A percentile compares a stretch with the other conserved stretches of the same genome.
Evolutionary conservation across 2,888 invertebrate species (phyloP).

Genomic region (Calephelis perditalis): DNA sequence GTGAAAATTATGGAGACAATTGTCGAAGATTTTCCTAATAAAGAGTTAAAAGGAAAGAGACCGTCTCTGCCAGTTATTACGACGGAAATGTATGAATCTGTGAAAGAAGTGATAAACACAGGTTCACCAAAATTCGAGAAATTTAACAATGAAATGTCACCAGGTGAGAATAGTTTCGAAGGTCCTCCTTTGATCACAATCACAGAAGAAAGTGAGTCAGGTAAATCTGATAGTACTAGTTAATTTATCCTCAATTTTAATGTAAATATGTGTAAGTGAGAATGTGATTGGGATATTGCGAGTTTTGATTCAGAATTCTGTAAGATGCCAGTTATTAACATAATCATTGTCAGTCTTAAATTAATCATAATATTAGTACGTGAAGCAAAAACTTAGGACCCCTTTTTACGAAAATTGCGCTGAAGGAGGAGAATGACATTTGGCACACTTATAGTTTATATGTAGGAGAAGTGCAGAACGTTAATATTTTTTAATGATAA

Average conservation of each 20-base stretch:
- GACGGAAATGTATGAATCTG: slow-evolving; percentile 75
- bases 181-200: slow-evolving; percentile 69
- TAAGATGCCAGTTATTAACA: slow-evolving; percentile 24
- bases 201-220: slow-evolving; percentile 66
- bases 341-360: neutral
- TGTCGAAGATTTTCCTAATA: slow-evolving; percentile 60
- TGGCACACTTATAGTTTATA: no score
- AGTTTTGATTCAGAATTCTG: slow-evolving; percentile 31
- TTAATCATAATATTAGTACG: no score
- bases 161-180: slow-evolving; percentile 45
- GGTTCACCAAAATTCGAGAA: slow-evolving; percentile 79
- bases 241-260: slow-evolving; percentile 48
- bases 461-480: no score
- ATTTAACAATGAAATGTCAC: slow-evolving; percentile 73
- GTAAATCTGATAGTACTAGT: slow-evolving; percentile 61
- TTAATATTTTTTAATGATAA: no score
- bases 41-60: slow-evolving; percentile 54
- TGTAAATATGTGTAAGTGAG: slow-evolving; percentile 41
- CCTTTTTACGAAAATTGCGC: no score
- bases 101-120: slow-evolving; percentile 73
- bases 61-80: slow-evolving; percentile 63
- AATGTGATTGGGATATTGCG: slow-evolving; percentile 25
- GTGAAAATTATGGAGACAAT: slow-evolving; percentile 52
- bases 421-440: no score
- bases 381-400: no score